Base-by-base conservation (phyloP, 2,113 vertebrate species). In the Castor canadensis region DNA sequence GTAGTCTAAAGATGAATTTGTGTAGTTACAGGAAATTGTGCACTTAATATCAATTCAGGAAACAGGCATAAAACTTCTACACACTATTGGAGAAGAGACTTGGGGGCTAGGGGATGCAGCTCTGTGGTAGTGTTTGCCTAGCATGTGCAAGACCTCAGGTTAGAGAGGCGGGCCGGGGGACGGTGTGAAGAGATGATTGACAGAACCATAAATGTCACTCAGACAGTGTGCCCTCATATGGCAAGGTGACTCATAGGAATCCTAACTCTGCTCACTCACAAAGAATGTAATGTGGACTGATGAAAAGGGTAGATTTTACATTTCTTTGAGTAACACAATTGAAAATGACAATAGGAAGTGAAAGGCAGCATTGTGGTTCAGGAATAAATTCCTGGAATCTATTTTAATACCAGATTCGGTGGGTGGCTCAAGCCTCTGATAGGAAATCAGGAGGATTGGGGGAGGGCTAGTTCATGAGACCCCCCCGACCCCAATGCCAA, bases 11-110 rank as follows among this genome's bases (percentile, higher is more conserved):
- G 92, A 49, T 45, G 26, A 69, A 77, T 91, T 95, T 93, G 90
- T 54, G 64, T 90, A 96, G 83, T 95, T 54, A 87, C 49, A 66
- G 94, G 67, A 93, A 69, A 16, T 73, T 71, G 64, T 80, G 71
- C 66, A 94, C 73, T 94, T 97, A 97, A 64, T 77, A 95, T 73
- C 62, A 86, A 0, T 79, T 1, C 45, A 94, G 83, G 66, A 94
- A 90, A 67, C 77, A 35, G 35, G 56, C 89, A 92, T 66, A 92
- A 94, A 95, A 0, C 16, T 54, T 96, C 35, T 7, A 32, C 22
- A 87, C 88, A 76, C 73, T 89, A 30, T 28, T 76, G 90, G 10
- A 92, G 67, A 76, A 58, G 64, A 49, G 66, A 94, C 77, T 16
- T 24, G 60, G 30, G 30, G 9, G 28, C 40, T 64, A n/a, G 19